Percentiles rank a stretch among this genome's conserved stretches.
These are phyloP conservation scores for Falco peregrinus DNA, from an alignment of 2,797 vertebrate genomes.

Conservation along the genomic window DNA sequence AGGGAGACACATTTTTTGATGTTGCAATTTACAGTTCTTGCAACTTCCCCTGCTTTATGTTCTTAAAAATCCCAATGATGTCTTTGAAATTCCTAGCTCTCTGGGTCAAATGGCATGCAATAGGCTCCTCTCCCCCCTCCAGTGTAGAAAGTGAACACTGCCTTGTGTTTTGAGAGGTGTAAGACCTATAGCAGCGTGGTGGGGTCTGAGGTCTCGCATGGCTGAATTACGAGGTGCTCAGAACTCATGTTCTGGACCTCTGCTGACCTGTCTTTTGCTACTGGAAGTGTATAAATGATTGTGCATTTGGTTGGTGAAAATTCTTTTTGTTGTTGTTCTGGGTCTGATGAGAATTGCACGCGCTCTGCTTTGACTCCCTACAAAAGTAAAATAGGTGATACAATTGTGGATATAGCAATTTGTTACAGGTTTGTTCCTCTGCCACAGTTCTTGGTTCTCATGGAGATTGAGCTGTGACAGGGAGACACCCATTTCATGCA, in stretches of 20 bases:
- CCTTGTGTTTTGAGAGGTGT: background rate
- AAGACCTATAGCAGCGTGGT: background rate
- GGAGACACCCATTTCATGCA: background rate
- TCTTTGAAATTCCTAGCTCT: background rate
- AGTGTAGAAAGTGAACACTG: background rate
- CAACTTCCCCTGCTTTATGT: background rate
- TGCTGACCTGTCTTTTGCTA: background rate
- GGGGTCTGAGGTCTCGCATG: background rate
- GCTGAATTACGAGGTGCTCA: background rate
- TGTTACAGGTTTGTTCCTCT: background rate
- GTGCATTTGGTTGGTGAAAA: background rate
- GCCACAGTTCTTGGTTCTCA: background rate
- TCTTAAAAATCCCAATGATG: background rate
- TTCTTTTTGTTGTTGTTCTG: background rate
- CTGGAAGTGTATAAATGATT: background rate
- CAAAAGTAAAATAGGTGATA: background rate
- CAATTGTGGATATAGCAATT: background rate
- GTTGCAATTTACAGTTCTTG: background rate
- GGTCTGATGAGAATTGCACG: background rate
- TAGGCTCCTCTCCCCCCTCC: background rate
- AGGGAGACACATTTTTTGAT: background rate
- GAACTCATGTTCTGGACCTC: background rate
- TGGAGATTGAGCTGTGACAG: background rate
- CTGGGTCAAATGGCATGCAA: background rate
- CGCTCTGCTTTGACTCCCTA: background rate